Evolutionary conservation across 2,113 vertebrate genomes (phyloP).

Genomic region (Plestiodon gilberti): DNA sequence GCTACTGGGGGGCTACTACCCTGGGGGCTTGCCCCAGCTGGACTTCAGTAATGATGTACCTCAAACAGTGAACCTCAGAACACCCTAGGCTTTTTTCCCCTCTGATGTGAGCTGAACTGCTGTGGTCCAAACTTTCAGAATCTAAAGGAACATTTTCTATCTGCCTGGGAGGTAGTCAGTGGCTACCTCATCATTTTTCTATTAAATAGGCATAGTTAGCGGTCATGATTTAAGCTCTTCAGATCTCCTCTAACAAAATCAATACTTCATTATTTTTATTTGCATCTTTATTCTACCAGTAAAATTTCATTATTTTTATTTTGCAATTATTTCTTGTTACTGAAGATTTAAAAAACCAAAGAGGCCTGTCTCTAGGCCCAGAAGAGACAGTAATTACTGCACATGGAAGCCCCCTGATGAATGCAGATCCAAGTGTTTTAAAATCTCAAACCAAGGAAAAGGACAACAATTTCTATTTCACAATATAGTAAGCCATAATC

Average conservation of each 20-base stretch:
- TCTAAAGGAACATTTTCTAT: neutral
- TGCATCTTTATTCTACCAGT: neutral
- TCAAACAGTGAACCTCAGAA: neutral
- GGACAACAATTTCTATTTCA: neutral
- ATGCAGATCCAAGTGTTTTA: neutral
- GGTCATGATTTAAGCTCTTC: neutral
- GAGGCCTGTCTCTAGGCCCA: neutral
- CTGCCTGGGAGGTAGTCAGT: neutral
- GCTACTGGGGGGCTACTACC: no score
- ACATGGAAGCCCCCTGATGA: neutral
- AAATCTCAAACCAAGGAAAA: slow-evolving; percentile 7
- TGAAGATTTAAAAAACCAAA: neutral
- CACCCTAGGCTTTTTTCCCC: neutral
- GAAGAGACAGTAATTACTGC: neutral
- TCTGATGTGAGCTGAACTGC: neutral
- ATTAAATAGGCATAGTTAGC: neutral
- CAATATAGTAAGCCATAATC: neutral
- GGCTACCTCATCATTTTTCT: neutral
- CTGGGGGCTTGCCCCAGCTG: no score
- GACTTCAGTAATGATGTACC: neutral
- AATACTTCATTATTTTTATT: slow-evolving; percentile 20
- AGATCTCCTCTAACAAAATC: neutral
- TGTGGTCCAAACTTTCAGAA: neutral
- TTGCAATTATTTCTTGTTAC: neutral
- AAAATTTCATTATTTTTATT: neutral